Conservation (phyloP, 2,113 vertebrate species). For the Galbula dea region DNA sequence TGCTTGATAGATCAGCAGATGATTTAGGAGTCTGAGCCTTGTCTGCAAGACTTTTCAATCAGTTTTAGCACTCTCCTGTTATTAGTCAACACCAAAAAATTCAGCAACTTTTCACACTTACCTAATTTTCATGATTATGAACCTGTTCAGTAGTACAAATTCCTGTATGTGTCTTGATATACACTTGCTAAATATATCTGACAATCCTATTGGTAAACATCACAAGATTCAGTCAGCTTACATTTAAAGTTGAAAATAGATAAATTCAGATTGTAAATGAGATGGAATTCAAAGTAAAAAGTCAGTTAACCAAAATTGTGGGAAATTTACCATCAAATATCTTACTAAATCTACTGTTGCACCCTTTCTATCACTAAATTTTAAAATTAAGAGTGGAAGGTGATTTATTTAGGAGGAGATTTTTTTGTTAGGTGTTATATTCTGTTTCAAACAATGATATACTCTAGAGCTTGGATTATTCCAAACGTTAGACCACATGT, state of each 20-base stretch:
- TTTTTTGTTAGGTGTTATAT: not conserved
- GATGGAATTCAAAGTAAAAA: not conserved
- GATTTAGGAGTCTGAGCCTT: not conserved
- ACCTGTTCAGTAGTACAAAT: not conserved
- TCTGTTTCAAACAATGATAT: not conserved
- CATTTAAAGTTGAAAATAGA: not conserved
- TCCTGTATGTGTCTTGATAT: not conserved
- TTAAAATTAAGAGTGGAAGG: not conserved
- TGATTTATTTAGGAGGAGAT: rapidly evolving
- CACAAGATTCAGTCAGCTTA: not conserved
- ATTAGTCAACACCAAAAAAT: not conserved
- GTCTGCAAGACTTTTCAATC: not conserved
- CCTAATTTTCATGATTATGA: not conserved
- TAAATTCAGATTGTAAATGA: not conserved
- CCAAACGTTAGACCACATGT: not conserved
- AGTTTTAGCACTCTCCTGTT: not conserved
- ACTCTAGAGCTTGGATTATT: not conserved
- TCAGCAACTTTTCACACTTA: not conserved
- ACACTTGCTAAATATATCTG: not conserved
- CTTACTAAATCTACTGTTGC: not conserved
- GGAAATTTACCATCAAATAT: not conserved
- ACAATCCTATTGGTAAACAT: not conserved
- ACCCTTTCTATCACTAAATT: not conserved
- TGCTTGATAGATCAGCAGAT: not conserved
- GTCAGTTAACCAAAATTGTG: not conserved